phyloP scores from a whole-genome alignment of 64 coral and sea anemone genomes.

The Catalaphyllia jardinei region DNA sequence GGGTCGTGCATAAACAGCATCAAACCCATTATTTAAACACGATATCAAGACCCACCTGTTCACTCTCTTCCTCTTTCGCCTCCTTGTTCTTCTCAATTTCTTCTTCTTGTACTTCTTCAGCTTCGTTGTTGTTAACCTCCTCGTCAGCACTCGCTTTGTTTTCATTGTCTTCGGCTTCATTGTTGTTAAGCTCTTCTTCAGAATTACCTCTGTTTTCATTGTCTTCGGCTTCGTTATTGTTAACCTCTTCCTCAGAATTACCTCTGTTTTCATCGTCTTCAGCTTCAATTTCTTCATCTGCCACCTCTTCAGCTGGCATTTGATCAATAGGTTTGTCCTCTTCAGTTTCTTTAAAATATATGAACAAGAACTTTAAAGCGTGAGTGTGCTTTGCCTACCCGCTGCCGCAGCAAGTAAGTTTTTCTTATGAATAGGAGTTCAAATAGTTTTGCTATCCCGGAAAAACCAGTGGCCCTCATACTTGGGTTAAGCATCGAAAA shows the following conservation, averaged over 20 bases:
- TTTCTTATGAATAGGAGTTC: background rate
- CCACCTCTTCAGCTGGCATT: conserved; percentile 72
- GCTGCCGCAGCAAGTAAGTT: background rate
- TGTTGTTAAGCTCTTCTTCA: background rate
- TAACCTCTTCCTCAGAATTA: background rate
- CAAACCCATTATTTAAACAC: too few species aligned
- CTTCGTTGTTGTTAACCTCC: background rate
- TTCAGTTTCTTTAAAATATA: conserved; percentile 20
- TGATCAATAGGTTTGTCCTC: conserved; percentile 77
- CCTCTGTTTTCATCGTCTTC: background rate
- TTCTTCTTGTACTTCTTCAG: background rate
- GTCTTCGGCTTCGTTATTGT: conserved; percentile 20
- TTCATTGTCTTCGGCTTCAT: conserved; percentile 23
- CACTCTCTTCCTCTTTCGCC: background rate
- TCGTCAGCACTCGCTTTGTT: background rate
- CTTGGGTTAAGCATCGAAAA: too few species aligned
- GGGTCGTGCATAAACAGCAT: too few species aligned
- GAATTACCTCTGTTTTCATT: background rate
- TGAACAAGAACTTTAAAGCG: background rate
- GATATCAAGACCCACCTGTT: background rate
- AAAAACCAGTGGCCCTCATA: too few species aligned
- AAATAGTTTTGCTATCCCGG: background rate
- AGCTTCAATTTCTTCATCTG: conserved; percentile 60
- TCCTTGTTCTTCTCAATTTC: background rate
- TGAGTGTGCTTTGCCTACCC: background rate